Evolutionary conservation across 2,113 vertebrate genomes (phyloP).

Genomic region (Eira barbara): DNA sequence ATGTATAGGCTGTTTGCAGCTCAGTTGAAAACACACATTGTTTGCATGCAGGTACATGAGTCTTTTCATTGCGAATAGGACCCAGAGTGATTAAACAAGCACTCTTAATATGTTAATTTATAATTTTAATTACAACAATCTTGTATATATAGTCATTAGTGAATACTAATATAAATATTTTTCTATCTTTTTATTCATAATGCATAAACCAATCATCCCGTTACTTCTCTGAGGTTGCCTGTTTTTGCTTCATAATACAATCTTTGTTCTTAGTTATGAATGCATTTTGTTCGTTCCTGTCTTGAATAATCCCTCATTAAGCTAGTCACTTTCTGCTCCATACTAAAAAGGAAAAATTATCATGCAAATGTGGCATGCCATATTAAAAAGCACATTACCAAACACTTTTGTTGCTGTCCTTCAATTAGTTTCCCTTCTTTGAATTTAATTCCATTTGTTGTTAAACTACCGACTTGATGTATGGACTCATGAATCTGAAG

Average conservation of each 20-base stretch:
- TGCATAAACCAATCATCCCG: conserved; percentile 87
- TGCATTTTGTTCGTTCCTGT: conserved; percentile 85
- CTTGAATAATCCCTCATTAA: conserved; percentile 90
- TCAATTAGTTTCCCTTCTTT: conserved; percentile 89
- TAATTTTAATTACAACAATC: conserved; percentile 89
- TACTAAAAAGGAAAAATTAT: conserved; percentile 88
- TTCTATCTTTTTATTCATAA: conserved; percentile 88
- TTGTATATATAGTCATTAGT: conserved; percentile 88
- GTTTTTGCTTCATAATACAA: conserved; percentile 85
- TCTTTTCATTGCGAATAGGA: conserved; percentile 81
- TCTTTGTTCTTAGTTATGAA: conserved; percentile 89
- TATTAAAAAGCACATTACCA: conserved; percentile 87
- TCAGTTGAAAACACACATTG: conserved; percentile 76
- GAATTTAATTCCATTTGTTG: conserved; percentile 89
- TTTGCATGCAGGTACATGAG: conserved; percentile 83
- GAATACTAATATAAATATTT: conserved; percentile 90
- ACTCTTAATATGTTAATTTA: conserved; percentile 89
- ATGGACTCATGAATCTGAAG: conserved; percentile 84
- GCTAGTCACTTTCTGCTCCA: conserved; percentile 86
- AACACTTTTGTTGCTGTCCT: conserved; percentile 86
- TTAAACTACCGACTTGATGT: conserved; percentile 87
- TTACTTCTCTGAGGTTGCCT: conserved; percentile 84
- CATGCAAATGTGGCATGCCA: conserved; percentile 86
- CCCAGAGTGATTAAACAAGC: conserved; percentile 87
- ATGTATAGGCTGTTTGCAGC: conserved; percentile 62